phyloP scores from a whole-genome alignment of 2,888 invertebrate genomes.

The Melanostoma mellinum region DNA sequence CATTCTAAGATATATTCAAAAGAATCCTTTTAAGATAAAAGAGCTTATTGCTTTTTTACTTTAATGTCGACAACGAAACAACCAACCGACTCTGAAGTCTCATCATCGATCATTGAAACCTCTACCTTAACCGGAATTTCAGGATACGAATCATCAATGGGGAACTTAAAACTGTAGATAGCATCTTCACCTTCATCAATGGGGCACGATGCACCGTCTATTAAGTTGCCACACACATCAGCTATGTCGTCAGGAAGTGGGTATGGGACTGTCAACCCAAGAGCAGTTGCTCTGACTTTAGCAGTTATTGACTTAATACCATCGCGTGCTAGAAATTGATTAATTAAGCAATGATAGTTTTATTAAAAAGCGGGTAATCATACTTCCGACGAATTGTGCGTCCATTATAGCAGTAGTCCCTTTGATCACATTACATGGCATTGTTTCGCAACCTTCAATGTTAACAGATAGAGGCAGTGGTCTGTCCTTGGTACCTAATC shows the following conservation, averaged over 20 bases:
- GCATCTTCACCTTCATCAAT: conserved; percentile 77
- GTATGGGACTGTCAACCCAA: conserved; percentile 77
- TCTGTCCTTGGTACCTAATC: conserved; percentile 73
- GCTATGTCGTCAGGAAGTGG: conserved; percentile 76
- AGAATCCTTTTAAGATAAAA: too few relatives aligned
- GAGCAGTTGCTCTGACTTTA: conserved; percentile 76
- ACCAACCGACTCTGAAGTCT: conserved; percentile 38
- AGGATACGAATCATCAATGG: conserved; percentile 76
- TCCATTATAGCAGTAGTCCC: conserved; percentile 75
- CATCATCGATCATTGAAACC: conserved; percentile 76
- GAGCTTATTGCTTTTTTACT: conserved; percentile 69
- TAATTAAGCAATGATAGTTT: background rate
- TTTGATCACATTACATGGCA: conserved; percentile 76
- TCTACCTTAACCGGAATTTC: conserved; percentile 77
- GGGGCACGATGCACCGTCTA: conserved; percentile 78
- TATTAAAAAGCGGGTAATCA: conserved; percentile 35
- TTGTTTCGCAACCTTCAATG: conserved; percentile 74
- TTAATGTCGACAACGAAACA: conserved; percentile 76
- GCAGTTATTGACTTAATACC: conserved; percentile 65
- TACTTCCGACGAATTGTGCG: conserved; percentile 77
- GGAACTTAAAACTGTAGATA: conserved; percentile 78
- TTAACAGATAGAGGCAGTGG: conserved; percentile 76
- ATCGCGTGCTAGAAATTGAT: background rate
- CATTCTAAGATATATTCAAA: too few relatives aligned
- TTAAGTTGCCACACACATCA: conserved; percentile 77